Conservation (phyloP, 2,113 vertebrate genomes). For the Axis porcinus region DNA sequence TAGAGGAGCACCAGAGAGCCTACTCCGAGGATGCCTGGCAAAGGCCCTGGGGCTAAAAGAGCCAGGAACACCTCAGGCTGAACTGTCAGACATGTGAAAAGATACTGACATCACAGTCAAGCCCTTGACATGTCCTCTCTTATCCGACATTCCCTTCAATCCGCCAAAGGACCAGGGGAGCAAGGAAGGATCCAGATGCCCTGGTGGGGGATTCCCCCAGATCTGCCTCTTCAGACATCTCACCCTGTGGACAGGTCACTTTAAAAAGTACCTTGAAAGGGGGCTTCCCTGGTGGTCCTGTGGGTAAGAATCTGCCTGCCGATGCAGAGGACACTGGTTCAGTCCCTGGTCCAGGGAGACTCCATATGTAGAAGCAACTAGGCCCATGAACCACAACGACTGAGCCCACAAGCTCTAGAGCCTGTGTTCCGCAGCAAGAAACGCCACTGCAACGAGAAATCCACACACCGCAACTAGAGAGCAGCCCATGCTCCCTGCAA, state of each 20-base stretch:
- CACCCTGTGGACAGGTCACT: background rate
- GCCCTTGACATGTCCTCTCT: background rate
- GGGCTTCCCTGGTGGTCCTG: background rate
- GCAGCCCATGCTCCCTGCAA: background rate
- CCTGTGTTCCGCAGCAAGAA: background rate
- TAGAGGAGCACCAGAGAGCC: background rate
- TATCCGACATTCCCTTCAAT: fast-evolving
- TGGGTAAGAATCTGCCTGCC: background rate
- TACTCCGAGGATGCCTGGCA: background rate
- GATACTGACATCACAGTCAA: background rate
- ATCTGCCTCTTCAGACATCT: background rate
- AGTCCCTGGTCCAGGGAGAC: background rate
- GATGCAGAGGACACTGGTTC: background rate
- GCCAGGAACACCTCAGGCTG: background rate
- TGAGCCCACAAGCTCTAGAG: background rate
- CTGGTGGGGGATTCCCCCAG: background rate
- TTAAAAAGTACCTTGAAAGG: background rate
- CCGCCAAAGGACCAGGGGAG: background rate
- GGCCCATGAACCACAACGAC: background rate
- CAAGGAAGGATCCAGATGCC: background rate
- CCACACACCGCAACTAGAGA: fast-evolving
- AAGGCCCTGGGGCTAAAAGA: background rate
- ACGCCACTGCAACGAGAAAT: fast-evolving
- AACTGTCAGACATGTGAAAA: background rate
- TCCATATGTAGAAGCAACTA: background rate